Evolutionary conservation across 1,140 invertebrate genomes (phyloP).

Genomic region (Trichoplusia ni): DNA sequence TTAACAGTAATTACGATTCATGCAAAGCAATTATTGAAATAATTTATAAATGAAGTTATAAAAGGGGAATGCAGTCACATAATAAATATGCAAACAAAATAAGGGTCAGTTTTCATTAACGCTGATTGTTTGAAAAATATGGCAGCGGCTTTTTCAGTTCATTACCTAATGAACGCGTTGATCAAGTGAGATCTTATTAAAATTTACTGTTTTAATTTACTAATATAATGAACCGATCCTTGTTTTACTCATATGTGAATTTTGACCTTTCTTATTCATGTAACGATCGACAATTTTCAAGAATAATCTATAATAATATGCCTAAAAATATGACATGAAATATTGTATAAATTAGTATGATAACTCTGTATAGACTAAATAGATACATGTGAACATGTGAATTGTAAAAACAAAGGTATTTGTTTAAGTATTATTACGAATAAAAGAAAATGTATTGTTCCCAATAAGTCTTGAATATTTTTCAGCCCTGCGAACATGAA

Average conservation of each 20-base stretch:
- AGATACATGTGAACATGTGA: slow-evolving; percentile 21
- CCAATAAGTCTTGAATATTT: no score
- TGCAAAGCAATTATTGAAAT: no score
- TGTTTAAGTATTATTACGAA: no score
- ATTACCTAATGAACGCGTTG: not conserved
- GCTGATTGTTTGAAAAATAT: not conserved
- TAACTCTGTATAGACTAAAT: slow-evolving; percentile 28
- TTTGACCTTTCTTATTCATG: not conserved
- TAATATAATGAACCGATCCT: not conserved
- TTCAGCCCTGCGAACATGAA: no score
- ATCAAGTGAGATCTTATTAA: slow-evolving; percentile 13
- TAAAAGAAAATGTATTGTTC: no score
- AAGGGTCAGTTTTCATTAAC: not conserved
- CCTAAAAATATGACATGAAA: slow-evolving; percentile 5
- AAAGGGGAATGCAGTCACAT: no score
- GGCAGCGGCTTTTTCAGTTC: not conserved
- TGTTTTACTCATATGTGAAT: no score
- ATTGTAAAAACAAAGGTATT: not conserved
- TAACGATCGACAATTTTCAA: not conserved
- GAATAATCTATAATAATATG: slow-evolving; percentile 27
- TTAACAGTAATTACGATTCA: no score
- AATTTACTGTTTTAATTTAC: slow-evolving; percentile 26
- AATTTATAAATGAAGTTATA: no score
- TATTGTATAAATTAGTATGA: slow-evolving; percentile 35
- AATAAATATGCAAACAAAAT: not conserved